phyloP scores from a whole-genome alignment of 2,888 invertebrate species.

The Morinoia aosen region DNA sequence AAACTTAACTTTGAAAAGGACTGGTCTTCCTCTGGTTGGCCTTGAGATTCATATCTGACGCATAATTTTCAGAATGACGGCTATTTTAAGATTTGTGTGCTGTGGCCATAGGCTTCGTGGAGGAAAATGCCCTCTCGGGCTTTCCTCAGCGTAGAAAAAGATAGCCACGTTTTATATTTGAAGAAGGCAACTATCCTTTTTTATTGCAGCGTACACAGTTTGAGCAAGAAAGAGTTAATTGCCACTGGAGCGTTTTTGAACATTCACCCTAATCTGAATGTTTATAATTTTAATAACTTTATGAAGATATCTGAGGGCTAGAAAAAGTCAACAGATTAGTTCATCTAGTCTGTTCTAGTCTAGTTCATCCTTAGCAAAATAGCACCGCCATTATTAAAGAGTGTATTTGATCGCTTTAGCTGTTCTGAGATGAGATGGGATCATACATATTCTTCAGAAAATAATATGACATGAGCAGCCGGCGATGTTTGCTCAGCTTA shows the following conservation, averaged over 20 bases:
- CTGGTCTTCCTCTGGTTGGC: not conserved
- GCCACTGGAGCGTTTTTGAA: too few species aligned
- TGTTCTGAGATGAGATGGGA: too few species aligned
- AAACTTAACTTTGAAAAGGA: not conserved
- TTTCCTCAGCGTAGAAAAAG: not conserved
- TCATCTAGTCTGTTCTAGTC: not conserved
- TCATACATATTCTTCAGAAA: too few species aligned
- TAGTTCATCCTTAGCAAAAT: not conserved
- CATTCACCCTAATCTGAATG: too few species aligned
- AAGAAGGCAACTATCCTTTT: not conserved
- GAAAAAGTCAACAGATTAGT: not conserved
- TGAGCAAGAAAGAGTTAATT: not conserved
- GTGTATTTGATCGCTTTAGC: not conserved
- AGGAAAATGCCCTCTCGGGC: not conserved
- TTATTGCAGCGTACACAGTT: not conserved
- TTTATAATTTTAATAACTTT: too few species aligned
- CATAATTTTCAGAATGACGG: not conserved
- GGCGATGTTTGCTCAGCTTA: not conserved
- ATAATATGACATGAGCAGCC: too few species aligned
- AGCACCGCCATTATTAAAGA: not conserved
- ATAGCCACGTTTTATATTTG: not conserved
- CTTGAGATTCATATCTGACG: not conserved
- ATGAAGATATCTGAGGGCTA: too few species aligned
- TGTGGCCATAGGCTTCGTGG: not conserved
- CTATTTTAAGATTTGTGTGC: not conserved